A percentile compares a stretch with the other conserved stretches of the same genome.
phyloP scores from a whole-genome alignment of 2,888 invertebrate species.

The Cryptocheilus praepositus region DNA sequence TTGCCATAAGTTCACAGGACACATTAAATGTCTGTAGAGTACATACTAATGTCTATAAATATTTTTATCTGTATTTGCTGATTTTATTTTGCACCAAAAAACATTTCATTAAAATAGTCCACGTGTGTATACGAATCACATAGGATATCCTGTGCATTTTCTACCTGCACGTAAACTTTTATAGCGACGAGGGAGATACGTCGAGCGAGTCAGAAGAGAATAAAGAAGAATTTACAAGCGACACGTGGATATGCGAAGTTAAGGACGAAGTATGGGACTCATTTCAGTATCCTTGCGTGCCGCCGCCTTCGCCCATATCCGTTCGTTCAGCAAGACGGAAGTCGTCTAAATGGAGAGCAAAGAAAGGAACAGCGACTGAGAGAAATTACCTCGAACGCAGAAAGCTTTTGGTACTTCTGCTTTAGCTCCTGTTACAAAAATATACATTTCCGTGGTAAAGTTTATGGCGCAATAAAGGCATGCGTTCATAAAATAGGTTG shows the following conservation, averaged over 20 bases:
- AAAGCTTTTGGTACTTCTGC: constrained; percentile 47
- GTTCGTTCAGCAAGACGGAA: constrained; percentile 57
- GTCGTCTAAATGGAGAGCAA: constrained; percentile 41
- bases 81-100: too few relatives aligned
- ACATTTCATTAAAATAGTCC: too few relatives aligned
- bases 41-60: too few relatives aligned
- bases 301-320: constrained; percentile 84
- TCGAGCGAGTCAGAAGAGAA: constrained; percentile 82
- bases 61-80: too few relatives aligned
- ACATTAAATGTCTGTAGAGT: too few relatives aligned
- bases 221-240: constrained; percentile 51
- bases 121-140: too few relatives aligned
- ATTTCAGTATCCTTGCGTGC: constrained; percentile 76
- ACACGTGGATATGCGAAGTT: constrained; percentile 23
- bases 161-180: neutral
- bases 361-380: constrained; percentile 43
- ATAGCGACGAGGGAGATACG: constrained; percentile 87
- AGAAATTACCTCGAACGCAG: constrained; percentile 50
- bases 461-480: too few relatives aligned
- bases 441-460: too few relatives aligned
- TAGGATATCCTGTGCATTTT: neutral
- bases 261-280: constrained; percentile 10
- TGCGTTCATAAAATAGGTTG: too few relatives aligned
- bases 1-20: too few relatives aligned
- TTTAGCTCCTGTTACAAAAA: too few relatives aligned